A percentile compares a stretch with the other conserved stretches of the same genome.
Evolutionary conservation across 2,113 vertebrate species (phyloP).

Genomic region (Vulpes ferrilata): DNA sequence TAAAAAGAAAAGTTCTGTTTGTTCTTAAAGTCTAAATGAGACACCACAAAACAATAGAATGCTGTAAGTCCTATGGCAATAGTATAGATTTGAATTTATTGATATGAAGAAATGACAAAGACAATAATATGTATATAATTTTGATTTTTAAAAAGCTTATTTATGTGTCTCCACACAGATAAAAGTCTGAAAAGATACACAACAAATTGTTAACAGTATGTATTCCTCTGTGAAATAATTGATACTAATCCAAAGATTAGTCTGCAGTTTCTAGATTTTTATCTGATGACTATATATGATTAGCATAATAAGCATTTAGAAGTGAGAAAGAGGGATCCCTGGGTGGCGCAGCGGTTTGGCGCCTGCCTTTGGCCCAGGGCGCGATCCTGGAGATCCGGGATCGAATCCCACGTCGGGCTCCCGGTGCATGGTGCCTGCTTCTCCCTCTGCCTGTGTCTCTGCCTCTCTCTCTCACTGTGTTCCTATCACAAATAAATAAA

Average conservation of each 20-base stretch:
- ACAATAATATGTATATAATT: background rate
- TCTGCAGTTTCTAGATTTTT: constrained; percentile 45
- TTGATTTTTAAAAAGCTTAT: background rate
- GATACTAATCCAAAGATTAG: constrained; percentile 9
- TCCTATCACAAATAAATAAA: too few relatives aligned
- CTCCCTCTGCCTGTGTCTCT: too few relatives aligned
- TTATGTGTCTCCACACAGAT: background rate
- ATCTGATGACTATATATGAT: background rate
- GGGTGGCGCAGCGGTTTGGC: too few relatives aligned
- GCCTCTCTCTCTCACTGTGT: too few relatives aligned
- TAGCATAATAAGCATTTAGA: background rate
- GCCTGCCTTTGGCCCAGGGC: too few relatives aligned
- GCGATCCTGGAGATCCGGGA: too few relatives aligned
- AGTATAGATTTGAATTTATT: constrained; percentile 33
- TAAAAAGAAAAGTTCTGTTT: background rate
- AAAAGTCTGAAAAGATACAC: background rate
- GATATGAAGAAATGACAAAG: background rate
- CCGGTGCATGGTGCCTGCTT: too few relatives aligned
- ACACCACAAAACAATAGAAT: background rate
- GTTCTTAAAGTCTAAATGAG: constrained; percentile 24
- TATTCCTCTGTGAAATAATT: constrained; percentile 51
- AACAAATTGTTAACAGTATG: background rate
- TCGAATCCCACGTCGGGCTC: too few relatives aligned
- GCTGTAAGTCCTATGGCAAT: constrained; percentile 10
- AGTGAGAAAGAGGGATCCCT: background rate